Base-by-base conservation (phyloP, 2,888 invertebrate species). In the Morpho helenor region DNA sequence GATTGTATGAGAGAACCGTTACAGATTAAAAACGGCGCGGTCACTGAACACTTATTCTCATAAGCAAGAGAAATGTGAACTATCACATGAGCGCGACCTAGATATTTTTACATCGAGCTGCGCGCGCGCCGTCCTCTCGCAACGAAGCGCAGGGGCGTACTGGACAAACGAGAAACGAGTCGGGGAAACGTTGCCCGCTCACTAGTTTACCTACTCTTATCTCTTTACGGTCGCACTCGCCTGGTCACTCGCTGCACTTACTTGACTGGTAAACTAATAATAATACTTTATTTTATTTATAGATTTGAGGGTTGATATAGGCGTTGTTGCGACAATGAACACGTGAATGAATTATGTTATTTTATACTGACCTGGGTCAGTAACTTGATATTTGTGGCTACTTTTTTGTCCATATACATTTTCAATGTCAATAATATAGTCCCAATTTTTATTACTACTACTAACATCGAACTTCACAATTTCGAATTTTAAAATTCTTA, bases 181-280 rank as follows among this genome's bases (percentile, higher is more conserved):
- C 64, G 61, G 72, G 73, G 70, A 83, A 84, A 31, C 31, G 31
- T 31, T 83, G 84, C 84, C 86, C 87, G 87, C 80, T 84, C 84
- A 82, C 87, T 82, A 80, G 82, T 83, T 82, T 83, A 82, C 84
- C 83, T 81, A 82, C 82, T 84, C 80, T 88, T 88, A 87, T 88
- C 87, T 83, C 69, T 70, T 77, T 79, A 82, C 79, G 82, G 76
- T 79, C 75, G 75, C 75, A 73, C 69, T 76, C 69, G 73, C 67
- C 74, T 78, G 73, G 72, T 77, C 76, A 73, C 71, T 70, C 69
- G 56, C 72, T 69, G 73, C 71, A 75, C 52, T 61, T 50, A 61
- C 61, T 61, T 23, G 55, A 59, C 56, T 56, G 61, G 50, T 59
- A 59, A 9, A 43, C 56, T 47, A 50, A 42, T 48, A 54, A 55